Base-by-base conservation (phyloP, 2,888 invertebrate genomes). In the Odontocolon sp. region DNA sequence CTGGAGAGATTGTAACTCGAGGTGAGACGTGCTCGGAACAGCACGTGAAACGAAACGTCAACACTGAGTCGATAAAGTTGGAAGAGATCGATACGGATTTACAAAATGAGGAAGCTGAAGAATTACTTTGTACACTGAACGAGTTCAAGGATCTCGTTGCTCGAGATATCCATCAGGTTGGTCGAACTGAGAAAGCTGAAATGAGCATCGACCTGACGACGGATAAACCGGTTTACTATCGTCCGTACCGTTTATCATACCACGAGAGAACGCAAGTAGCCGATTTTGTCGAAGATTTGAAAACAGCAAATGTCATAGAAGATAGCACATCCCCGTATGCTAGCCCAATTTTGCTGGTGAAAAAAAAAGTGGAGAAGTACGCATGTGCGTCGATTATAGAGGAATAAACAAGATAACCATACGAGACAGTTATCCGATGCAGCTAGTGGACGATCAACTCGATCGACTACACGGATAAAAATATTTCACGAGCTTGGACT, bases 361-460 rank as follows among this genome's bases (percentile, higher is more conserved):
- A 68, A 3, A 85, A 84, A 61, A 57, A 77, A 57, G 78, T 21
- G 81, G 80, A 4, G 80, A 81, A 45, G 31, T 77, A 6, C 67
- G 83, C 9, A 54, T 84, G 31, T 82, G 82, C 52, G 50, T 86
- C 2, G 85, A 84, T 71, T 88, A 81, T 31, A 67, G 87, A 2
- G 26, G 36, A 3, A 36, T 89, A 1, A 90, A 89, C 67, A 61
- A 66, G 3, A 73, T 80, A 1, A 89, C 87, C 0, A 74, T 84
- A 0, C 83, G 84, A 3, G 85, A 87, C 63, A 74, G 81, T 9
- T 87, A 86, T 68, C 88, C 88, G 0, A 78, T 88, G 79, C 87
- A 89, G 3, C 82, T 81, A 8, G 85, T 90, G 0, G 86, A 88
- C 28, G 90, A 91, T 42, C 80, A 88, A 63, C n/a, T 88, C 3